Evolutionary conservation across 2,888 invertebrate genomes (phyloP).

Genomic region (Caenorhabditis sulstoni): DNA sequence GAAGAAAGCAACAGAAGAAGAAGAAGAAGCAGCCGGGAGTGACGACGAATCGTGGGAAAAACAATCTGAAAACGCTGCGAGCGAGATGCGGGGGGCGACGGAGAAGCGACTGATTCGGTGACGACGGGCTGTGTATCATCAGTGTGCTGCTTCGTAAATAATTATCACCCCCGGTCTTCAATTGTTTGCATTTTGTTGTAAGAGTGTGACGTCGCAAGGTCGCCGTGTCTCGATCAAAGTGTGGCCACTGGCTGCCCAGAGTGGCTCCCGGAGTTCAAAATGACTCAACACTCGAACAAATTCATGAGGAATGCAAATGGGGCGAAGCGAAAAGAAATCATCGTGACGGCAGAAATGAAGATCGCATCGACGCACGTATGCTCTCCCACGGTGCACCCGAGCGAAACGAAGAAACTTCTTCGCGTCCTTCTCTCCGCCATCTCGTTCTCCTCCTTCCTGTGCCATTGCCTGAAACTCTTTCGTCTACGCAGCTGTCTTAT

Average conservation of each 20-base stretch:
- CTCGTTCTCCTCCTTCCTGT: too few species aligned
- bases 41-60: constrained; percentile 8
- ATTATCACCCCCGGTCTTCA: constrained; percentile 31
- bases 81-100: neutral
- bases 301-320: too few species aligned
- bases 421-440: too few species aligned
- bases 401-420: too few species aligned
- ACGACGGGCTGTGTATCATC: neutral
- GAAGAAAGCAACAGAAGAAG: neutral
- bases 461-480: constrained; percentile 37
- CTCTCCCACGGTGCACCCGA: too few species aligned
- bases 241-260: constrained; percentile 7
- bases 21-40: constrained; percentile 1
- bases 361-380: too few species aligned
- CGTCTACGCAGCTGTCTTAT: constrained; percentile 51
- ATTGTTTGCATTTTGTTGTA: constrained; percentile 45
- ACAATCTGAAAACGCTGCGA: constrained; percentile 1
- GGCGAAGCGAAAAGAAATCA: too few species aligned
- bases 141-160: constrained; percentile 23
- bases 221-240: constrained; percentile 19
- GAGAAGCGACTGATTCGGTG: constrained; percentile 8
- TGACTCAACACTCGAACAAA: neutral
- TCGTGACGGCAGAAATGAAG: too few species aligned
- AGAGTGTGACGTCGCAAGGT: constrained; percentile 39
- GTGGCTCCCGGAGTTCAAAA: constrained; percentile 25